Conservation (phyloP, 2,888 invertebrate species). For the Apomyelois bistriatella region DNA sequence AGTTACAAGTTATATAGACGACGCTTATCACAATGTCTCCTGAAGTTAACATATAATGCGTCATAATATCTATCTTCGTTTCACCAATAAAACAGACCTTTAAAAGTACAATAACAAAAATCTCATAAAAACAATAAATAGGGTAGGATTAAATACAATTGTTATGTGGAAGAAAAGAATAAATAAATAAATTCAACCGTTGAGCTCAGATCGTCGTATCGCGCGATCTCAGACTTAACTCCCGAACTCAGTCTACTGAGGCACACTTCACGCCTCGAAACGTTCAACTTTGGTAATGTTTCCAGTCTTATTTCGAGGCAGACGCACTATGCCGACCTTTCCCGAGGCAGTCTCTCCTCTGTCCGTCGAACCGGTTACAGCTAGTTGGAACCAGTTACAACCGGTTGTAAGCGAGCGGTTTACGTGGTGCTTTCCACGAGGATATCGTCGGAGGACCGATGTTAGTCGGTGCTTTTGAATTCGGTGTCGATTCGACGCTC, state of each 20-base stretch:
- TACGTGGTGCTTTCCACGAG: neutral
- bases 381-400: neutral
- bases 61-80: neutral
- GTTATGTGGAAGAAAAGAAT: neutral
- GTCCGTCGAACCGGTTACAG: neutral
- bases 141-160: neutral
- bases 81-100: neutral
- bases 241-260: neutral
- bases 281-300: neutral
- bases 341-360: neutral
- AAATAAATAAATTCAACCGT: neutral
- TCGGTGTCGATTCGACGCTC: slow-evolving; percentile 65
- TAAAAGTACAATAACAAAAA: neutral
- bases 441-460: neutral
- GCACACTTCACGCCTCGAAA: neutral
- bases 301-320: slow-evolving; percentile 6
- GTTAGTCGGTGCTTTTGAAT: slow-evolving; percentile 54
- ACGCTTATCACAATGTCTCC: too few relatives aligned
- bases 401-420: neutral
- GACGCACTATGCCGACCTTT: neutral
- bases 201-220: slow-evolving; percentile 8
- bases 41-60: neutral
- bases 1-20: neutral
- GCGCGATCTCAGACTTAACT: neutral
- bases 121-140: slow-evolving; percentile 5